A percentile compares a stretch with the other conserved stretches of the same genome.
phyloP scores from a whole-genome alignment of 1,140 invertebrate species.

The Diorhabda elongata region DNA sequence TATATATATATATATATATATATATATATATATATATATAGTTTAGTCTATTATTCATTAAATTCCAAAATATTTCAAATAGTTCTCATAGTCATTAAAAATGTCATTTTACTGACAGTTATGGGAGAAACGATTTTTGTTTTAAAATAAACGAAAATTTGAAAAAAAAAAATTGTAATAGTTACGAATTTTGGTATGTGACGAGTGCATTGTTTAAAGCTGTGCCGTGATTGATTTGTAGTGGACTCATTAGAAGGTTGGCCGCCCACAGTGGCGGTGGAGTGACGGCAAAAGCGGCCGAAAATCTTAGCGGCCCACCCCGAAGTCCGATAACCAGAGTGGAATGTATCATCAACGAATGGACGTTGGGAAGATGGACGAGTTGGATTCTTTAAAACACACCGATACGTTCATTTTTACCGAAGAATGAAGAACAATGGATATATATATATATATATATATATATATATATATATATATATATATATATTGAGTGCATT shows the following conservation, averaged over 20 bases:
- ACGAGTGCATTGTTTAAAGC: slow-evolving; percentile 11
- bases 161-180: slow-evolving; percentile 3
- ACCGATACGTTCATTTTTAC: neutral
- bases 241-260: slow-evolving; percentile 11
- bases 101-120: no score
- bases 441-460: neutral
- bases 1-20: no score
- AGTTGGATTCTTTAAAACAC: neutral
- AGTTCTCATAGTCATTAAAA: no score
- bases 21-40: no score
- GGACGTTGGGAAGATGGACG: neutral
- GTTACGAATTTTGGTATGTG: slow-evolving; percentile 13
- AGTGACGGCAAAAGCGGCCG: slow-evolving; percentile 9
- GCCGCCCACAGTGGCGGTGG: slow-evolving; percentile 11
- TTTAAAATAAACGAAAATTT: no score
- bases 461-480: neutral
- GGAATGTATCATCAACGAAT: slow-evolving; percentile 8
- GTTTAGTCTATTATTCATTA: no score
- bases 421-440: neutral
- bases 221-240: slow-evolving; percentile 14
- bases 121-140: no score
- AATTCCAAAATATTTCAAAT: no score
- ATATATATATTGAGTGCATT: neutral
- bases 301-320: neutral
- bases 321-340: slow-evolving; percentile 11